These are phyloP conservation scores for Aricia artaxerxes DNA, from an alignment of 2,888 invertebrate species.

Conservation along the genomic window DNA sequence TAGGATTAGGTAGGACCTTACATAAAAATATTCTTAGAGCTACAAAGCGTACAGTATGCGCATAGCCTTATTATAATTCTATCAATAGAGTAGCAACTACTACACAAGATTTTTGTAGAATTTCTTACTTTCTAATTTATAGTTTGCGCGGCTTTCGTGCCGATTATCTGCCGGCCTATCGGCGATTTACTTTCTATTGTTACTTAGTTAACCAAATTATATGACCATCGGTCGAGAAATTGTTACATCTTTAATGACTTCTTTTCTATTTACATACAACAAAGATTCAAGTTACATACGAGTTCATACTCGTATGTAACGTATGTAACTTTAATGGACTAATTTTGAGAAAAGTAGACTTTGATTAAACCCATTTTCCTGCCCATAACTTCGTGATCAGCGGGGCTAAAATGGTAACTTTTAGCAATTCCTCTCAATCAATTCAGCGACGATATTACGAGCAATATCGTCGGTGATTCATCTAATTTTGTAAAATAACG, in stretches of 20 bases:
- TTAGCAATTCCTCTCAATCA: too few relatives aligned
- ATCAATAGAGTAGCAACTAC: background rate
- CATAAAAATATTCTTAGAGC: background rate
- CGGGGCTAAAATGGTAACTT: too few relatives aligned
- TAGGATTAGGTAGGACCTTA: too few relatives aligned
- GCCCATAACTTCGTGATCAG: too few relatives aligned
- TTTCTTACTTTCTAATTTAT: constrained; percentile 27
- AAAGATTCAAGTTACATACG: background rate
- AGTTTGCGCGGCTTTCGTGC: background rate
- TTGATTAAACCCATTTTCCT: too few relatives aligned
- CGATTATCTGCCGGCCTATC: constrained; percentile 21
- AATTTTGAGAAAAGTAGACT: too few relatives aligned
- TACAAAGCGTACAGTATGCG: background rate
- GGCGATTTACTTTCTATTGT: constrained; percentile 29
- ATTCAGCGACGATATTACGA: too few relatives aligned
- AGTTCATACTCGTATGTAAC: too few relatives aligned
- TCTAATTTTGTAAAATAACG: too few relatives aligned
- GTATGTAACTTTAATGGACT: too few relatives aligned
- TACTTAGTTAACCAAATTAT: constrained; percentile 12
- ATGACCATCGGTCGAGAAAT: background rate
- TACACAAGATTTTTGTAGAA: constrained; percentile 10
- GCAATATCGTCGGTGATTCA: too few relatives aligned
- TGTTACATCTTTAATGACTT: background rate
- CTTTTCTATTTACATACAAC: background rate
- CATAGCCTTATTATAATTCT: background rate